Percentiles rank a stretch among this genome's conserved stretches.
These are phyloP conservation scores for Sitta carolinensis DNA, from an alignment of 2,797 vertebrate species.

Conservation along the genomic window DNA sequence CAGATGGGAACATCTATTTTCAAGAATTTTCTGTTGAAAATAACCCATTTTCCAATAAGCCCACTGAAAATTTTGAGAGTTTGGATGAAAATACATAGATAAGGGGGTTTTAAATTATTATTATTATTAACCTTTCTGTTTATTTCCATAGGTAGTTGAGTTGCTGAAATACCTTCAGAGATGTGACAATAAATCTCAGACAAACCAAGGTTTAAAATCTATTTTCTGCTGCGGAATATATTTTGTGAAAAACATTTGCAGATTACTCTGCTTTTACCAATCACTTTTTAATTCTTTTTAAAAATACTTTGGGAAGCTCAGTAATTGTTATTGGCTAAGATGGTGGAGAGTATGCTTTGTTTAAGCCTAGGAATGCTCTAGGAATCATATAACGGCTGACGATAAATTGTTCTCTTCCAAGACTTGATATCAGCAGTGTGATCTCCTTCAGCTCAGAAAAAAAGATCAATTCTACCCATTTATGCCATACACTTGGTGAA, in stretches of 20 bases:
- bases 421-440: not conserved
- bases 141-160: not conserved
- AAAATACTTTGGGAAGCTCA: not conserved
- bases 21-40: not conserved
- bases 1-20: not conserved
- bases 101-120: not conserved
- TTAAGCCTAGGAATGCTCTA: not conserved
- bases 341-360: not conserved
- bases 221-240: not conserved
- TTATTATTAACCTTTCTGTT: not conserved
- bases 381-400: not conserved
- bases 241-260: not conserved
- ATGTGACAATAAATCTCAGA: not conserved
- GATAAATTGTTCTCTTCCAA: not conserved
- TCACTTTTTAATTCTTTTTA: rapidly evolving
- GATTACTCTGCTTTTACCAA: not conserved
- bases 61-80: not conserved
- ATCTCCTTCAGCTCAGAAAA: not conserved
- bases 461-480: not conserved
- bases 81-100: not conserved
- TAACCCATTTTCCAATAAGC: not conserved
- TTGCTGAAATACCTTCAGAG: not conserved
- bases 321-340: not conserved
- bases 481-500: rapidly evolving
- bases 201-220: not conserved